phyloP scores from a whole-genome alignment of 2,888 invertebrate species.

The Drosophila prolongata region DNA sequence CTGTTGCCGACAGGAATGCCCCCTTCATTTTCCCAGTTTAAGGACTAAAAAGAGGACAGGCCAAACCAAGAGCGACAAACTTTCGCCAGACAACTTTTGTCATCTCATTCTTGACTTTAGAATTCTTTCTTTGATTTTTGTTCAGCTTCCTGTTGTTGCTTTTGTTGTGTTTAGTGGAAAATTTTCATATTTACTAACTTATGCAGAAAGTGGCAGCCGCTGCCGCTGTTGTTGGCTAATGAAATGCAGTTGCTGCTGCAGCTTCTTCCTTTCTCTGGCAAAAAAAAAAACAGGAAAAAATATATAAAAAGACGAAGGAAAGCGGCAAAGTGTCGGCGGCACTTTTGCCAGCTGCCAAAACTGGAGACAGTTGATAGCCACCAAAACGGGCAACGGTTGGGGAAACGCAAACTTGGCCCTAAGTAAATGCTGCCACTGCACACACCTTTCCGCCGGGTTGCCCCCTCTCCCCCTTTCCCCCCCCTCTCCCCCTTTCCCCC shows the following conservation, averaged over 20 bases:
- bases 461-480: no score
- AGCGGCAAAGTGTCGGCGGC: constrained; percentile 50
- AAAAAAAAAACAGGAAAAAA: background rate
- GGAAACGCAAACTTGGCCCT: constrained; percentile 38
- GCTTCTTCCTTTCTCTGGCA: constrained; percentile 7
- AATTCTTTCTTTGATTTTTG: constrained; percentile 13
- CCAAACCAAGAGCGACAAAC: constrained; percentile 59
- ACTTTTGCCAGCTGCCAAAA: constrained; percentile 75
- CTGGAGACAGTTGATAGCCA: constrained; percentile 71
- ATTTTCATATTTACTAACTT: constrained; percentile 78
- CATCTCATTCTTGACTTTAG: constrained; percentile 60
- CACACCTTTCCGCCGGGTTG: constrained; percentile 18
- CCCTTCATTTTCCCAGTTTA: background rate
- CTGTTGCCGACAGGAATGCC: constrained; percentile 34
- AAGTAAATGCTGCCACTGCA: constrained; percentile 40
- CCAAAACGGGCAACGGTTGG: constrained; percentile 2
- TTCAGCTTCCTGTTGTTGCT: constrained; percentile 28
- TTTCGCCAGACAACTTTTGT: constrained; percentile 74
- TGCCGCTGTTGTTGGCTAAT: constrained; percentile 62
- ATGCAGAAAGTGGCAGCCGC: constrained; percentile 74
- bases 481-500: no score
- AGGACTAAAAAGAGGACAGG: constrained; percentile 12
- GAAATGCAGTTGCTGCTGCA: constrained; percentile 61
- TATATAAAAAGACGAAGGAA: constrained; percentile 7
- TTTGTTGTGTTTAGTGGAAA: constrained; percentile 55